Evolutionary conservation across 2,797 vertebrate species (phyloP).

Genomic region (Tenualosa ilisha): DNA sequence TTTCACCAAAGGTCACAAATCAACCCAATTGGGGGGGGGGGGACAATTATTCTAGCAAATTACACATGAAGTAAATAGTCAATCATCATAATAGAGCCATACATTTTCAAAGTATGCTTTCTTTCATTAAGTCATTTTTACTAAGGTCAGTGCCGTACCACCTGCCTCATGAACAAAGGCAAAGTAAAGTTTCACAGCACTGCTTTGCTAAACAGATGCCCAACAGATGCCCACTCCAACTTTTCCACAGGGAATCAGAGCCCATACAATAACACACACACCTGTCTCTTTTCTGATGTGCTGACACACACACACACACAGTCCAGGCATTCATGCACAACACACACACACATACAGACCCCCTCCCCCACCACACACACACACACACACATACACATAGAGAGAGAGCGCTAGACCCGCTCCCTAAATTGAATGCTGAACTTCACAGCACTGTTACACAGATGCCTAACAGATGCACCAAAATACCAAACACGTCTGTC

Average conservation of each 20-base stretch:
- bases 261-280: neutral
- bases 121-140: neutral
- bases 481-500: neutral
- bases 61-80: neutral
- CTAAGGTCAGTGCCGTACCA: neutral
- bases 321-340: neutral
- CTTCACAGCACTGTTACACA: conserved; percentile 2
- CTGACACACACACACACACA: neutral
- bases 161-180: neutral
- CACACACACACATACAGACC: neutral
- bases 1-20: neutral
- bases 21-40: neutral
- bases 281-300: neutral
- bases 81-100: neutral
- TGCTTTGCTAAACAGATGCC: neutral
- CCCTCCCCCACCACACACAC: neutral
- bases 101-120: neutral
- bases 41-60: neutral
- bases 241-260: neutral
- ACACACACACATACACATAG: neutral
- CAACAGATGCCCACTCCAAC: neutral
- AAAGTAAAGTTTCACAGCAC: neutral
- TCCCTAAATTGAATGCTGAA: neutral
- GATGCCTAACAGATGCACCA: neutral
- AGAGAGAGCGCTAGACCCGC: neutral